Evolutionary conservation across 2,888 invertebrate species (phyloP), one percentile per base, ranked within the genome.

Genomic region (Drosophila birchii): DNA sequence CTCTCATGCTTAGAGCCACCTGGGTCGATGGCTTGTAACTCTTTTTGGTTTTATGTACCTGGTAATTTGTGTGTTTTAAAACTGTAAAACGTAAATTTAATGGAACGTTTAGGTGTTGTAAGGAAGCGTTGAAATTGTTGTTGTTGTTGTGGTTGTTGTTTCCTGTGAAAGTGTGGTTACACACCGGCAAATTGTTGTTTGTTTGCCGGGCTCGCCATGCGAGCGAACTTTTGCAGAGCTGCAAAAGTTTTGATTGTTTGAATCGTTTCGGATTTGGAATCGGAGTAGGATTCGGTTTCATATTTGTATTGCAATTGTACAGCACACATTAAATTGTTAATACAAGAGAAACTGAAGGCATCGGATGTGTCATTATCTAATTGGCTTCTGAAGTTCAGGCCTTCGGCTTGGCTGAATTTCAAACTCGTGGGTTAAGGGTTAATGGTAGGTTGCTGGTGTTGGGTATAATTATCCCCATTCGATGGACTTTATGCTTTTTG

Each of bases 11-110:
- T 9, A 9, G n/a, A n/a, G n/a, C 9, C 3, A 47, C 53, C 51
- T 39, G 51, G 51, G 58, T 53, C 61, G 47, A 59, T 73, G 60
- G 51, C 73, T 61, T 75, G 81, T 77, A 81, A 73, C 81, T 87
- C 72, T 78, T 29, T 29, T 76, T 73, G 80, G 64, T 78, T 85
- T 80, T 82, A 83, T 82, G 84, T 78, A 49, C 69, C 88, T 67
- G 84, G 88, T 88, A 88, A 84, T 84, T 84, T 82, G 88, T 81
- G 87, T 82, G 82, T 88, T 82, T 88, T 74, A 75, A 87, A 86
- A 86, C 84, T 88, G 81, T 78, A 67, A 76, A 88, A 80, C 88
- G 81, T 77, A 80, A 83, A 88, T 83, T 83, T 84, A 84, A 88
- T 84, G 88, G 78, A 80, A 88, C 80, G 76, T 86, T 88, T 80